Evolutionary conservation across 2,113 vertebrate genomes (phyloP), one percentile per base, ranked within the genome.

Genomic region (Proterorhinus semilunaris): DNA sequence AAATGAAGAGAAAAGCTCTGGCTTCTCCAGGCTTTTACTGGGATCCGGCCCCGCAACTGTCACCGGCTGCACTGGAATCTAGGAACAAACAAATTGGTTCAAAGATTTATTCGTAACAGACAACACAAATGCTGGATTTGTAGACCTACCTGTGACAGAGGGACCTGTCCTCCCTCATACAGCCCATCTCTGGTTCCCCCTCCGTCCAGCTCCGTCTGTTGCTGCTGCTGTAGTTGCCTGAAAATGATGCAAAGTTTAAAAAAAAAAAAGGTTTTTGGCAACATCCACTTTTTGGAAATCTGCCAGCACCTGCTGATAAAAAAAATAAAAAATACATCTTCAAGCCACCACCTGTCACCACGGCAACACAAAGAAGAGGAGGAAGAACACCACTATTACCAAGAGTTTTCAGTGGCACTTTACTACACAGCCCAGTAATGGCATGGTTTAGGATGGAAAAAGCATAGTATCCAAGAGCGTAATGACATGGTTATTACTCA

Each of bases 151-250:
- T 93, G 92, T 65, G 90, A 71, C 27, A 89, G 87, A 16, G 87
- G 7, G 62, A 90, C 79, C 51, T 83, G 89, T 72, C 82, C 87
- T 1, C 74, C 36, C 68, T 93, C 95, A 0, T 95, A 99, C 0
- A 92, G 78, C n/a, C 86, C 88, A 10, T 96, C 95, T 87, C 95
- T 91, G 13, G 91, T 90, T 2, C 93, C 88, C 1, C 93, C 94
- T 77, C 94, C 93, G 11, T 96, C 96, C 57, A 97, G 74, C 66
- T 97, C 96, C 0, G 94, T 71, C 79, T 96, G 95, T 63, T 95
- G 95, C 69, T 95, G 95, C 74, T 94, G 94, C 72, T 95, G 96
- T 4, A 91, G 71, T 78, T 93, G 93, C 80, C 91, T 92, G 75
- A n/a, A 68, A 71, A 12, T 16, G 36, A 69, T 7, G 11, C 42